Evolutionary conservation across 2,113 vertebrate genomes (phyloP), one percentile per base, ranked within the genome.

Genomic region (Onychostoma macrolepis): DNA sequence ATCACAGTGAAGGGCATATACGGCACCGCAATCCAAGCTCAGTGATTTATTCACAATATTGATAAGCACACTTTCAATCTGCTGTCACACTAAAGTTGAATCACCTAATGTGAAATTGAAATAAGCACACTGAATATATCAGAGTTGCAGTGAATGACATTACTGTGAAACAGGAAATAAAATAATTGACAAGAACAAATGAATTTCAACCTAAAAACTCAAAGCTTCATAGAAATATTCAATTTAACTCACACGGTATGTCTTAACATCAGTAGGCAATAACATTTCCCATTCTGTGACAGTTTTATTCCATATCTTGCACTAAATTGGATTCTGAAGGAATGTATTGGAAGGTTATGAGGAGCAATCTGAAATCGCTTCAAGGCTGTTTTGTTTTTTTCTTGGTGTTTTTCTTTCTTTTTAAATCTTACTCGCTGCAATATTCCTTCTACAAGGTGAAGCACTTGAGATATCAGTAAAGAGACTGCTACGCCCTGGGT

Each of bases 401-500:
- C 81, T 86, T 91, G 80, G 88, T 92, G 90, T 92, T 87, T 90
- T 91, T 79, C 45, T 67, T 76, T 84, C 71, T 69, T 53, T 82
- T 83, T n/a, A 84, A 84, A 74, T 41, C 43, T 36, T 33, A 74
- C 63, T 30, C 19, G 69, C 88, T 53, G 84, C 81, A 91, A 93
- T 91, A 90, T 90, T 89, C 79, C 92, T 88, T 84, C 89, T 87
- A 72, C 81, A 76, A 84, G 65, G 38, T 86, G 86, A 26, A 87
- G 88, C 86, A 78, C 85, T 89, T 87, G 88, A 90, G 90, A 90
- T 89, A 91, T 80, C 89, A 86, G 88, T 50, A 63, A 82, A 75
- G 65, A 87, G 84, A 85, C 90, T 89, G 90, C 89, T 76, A 76
- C 76, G 58, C 89, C 79, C 63, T 67, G 24, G 75, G 87, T 38